Evolutionary conservation across 2,797 vertebrate genomes (phyloP).

Genomic region (Vespertilio murinus): DNA sequence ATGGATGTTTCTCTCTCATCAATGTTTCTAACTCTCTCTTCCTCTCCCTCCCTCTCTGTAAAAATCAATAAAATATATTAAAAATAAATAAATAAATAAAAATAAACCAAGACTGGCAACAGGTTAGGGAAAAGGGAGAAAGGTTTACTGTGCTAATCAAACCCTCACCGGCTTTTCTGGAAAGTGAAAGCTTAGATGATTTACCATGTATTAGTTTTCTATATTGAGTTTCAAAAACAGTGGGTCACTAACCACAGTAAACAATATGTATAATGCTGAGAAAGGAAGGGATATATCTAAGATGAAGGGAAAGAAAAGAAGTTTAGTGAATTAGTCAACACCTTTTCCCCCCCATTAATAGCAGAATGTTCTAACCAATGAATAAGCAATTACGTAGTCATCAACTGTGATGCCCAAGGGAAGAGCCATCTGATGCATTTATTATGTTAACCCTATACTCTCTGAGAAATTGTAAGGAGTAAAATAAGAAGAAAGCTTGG

Average conservation of each 20-base stretch:
- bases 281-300: background rate
- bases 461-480: background rate
- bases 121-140: background rate
- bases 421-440: background rate
- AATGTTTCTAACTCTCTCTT: too few species aligned
- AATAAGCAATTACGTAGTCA: constrained; percentile 9
- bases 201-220: background rate
- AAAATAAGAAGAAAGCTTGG: background rate
- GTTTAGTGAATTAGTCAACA: constrained; percentile 1
- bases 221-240: constrained; percentile 9
- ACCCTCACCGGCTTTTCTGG: background rate
- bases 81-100: too few species aligned
- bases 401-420: background rate
- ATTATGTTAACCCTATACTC: background rate
- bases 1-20: too few species aligned
- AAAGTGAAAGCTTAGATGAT: background rate
- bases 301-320: background rate
- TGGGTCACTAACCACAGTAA: background rate
- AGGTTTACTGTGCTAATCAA: background rate
- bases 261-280: background rate
- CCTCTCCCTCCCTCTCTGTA: too few species aligned
- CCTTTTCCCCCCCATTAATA: background rate
- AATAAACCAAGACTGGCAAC: background rate
- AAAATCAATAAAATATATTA: too few species aligned
- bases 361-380: constrained; percentile 21